phyloP scores from a whole-genome alignment of 2,888 invertebrate species.

The Heliconius aoede region DNA sequence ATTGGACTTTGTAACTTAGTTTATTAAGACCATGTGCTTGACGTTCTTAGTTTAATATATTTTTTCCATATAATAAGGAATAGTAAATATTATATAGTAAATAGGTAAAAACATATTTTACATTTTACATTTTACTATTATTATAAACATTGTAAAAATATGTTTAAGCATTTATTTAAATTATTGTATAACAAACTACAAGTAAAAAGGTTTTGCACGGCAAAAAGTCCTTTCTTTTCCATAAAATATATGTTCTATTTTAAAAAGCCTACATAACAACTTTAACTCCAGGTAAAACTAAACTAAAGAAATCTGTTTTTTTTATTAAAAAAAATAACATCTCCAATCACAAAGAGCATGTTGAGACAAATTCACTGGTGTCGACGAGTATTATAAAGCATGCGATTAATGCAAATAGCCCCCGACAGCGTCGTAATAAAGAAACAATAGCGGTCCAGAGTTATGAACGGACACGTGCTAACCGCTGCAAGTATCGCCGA shows the following conservation, averaged over 20 bases:
- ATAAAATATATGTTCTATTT: neutral
- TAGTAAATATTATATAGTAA: too few species aligned
- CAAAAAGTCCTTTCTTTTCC: neutral
- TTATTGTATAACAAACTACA: neutral
- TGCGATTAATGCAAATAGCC: slow-evolving; percentile 67
- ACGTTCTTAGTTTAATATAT: neutral
- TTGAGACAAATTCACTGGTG: slow-evolving; percentile 54
- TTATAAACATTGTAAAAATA: neutral
- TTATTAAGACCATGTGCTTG: slow-evolving; percentile 7
- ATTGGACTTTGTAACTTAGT: slow-evolving; percentile 40
- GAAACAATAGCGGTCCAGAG: slow-evolving; percentile 66
- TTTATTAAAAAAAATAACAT: neutral
- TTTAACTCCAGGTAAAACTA: neutral
- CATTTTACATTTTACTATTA: neutral
- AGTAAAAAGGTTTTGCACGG: too few species aligned
- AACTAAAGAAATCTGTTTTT: neutral
- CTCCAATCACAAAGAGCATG: slow-evolving; percentile 51
- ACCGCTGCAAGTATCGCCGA: slow-evolving; percentile 40
- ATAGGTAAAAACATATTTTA: too few species aligned
- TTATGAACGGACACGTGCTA: slow-evolving; percentile 60
- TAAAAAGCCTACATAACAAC: neutral
- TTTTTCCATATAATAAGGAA: too few species aligned
- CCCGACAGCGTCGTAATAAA: slow-evolving; percentile 62
- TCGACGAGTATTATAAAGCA: slow-evolving; percentile 68
- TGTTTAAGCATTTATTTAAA: neutral